These are phyloP conservation scores for Irena cyanogastra DNA, from an alignment of 2,113 vertebrate species.

Conservation along the genomic window DNA sequence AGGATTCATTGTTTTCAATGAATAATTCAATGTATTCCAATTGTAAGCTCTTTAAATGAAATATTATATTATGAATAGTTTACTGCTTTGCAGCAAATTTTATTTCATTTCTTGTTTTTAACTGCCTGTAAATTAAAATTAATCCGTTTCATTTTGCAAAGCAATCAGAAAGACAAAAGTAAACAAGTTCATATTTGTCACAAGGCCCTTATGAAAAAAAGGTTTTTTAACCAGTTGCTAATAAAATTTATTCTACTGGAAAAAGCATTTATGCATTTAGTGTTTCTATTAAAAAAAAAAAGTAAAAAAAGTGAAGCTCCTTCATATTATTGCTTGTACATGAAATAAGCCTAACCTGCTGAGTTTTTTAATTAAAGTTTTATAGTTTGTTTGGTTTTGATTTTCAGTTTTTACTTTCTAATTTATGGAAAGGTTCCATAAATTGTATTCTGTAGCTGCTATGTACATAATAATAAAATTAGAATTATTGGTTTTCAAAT, in stretches of 20 bases:
- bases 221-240: not conserved
- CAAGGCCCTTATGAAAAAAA: not conserved
- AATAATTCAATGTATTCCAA: not conserved
- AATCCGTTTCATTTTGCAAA: not conserved
- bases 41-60: not conserved
- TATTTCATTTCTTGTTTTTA: conserved; percentile 7
- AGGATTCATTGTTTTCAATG: not conserved
- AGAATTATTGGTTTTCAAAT: not conserved
- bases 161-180: not conserved
- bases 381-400: not conserved
- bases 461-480: not conserved
- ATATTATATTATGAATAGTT: not conserved
- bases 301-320: not conserved
- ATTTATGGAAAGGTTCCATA: not conserved
- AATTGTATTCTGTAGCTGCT: not conserved
- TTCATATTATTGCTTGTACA: not conserved
- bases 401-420: not conserved
- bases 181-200: not conserved
- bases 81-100: not conserved
- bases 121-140: not conserved
- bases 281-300: not conserved
- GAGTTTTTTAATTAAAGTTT: not conserved
- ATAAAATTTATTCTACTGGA: not conserved
- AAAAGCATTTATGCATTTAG: not conserved
- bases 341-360: not conserved